phyloP scores from a whole-genome alignment of 2,797 vertebrate species.

The Delichon dasypus region DNA sequence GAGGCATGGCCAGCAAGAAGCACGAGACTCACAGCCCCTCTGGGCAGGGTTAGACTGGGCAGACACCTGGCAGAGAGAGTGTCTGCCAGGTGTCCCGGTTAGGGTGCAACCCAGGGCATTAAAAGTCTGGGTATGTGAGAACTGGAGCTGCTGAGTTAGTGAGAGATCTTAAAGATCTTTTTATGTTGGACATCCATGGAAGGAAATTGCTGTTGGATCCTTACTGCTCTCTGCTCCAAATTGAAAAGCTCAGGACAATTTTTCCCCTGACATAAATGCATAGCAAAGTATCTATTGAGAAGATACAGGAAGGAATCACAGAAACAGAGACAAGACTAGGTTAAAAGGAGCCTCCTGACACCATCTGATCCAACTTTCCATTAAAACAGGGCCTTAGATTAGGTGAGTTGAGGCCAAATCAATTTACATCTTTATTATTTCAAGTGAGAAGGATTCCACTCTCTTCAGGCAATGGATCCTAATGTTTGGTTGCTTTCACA shows the following conservation, averaged over 20 bases:
- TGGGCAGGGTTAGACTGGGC: conserved; percentile 43
- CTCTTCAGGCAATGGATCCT: neutral
- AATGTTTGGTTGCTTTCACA: neutral
- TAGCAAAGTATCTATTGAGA: neutral
- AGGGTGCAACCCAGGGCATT: conserved; percentile 8
- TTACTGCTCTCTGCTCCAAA: neutral
- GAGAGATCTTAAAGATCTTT: conserved; percentile 3
- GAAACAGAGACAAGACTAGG: neutral
- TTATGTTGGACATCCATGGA: neutral
- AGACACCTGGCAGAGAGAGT: conserved; percentile 33
- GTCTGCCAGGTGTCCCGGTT: conserved; percentile 58
- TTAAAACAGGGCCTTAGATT: neutral
- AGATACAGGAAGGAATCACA: neutral
- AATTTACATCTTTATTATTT: neutral
- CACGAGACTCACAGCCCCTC: conserved; percentile 33
- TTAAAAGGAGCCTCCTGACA: neutral
- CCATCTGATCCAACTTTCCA: neutral
- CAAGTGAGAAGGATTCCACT: neutral
- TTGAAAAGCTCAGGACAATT: neutral
- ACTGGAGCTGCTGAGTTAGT: neutral
- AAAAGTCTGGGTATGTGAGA: conserved; percentile 14
- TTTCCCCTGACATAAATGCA: neutral
- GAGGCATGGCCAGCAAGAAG: neutral
- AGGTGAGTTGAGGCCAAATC: neutral
- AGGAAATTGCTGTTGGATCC: neutral